Percentiles rank a stretch among this genome's conserved stretches.
phyloP scores from a whole-genome alignment of 2,113 vertebrate species.

The Saimiri boliviensis region DNA sequence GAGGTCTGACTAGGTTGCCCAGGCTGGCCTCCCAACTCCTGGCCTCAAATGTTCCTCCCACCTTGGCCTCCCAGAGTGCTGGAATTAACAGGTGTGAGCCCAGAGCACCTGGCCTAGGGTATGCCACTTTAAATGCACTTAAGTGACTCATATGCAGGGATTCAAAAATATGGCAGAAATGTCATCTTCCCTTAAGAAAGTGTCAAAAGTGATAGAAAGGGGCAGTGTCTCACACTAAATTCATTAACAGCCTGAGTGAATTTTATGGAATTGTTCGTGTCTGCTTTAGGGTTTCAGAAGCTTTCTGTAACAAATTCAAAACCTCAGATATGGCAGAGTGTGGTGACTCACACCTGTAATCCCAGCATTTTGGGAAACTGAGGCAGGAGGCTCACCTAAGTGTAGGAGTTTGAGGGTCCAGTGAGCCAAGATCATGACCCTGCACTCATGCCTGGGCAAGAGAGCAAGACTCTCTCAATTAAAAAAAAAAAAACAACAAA shows the following conservation, averaged over 20 bases:
- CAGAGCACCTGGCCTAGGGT: no score
- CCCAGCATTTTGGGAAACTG: neutral
- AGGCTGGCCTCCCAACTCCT: no score
- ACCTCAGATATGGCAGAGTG: neutral
- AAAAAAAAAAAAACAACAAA: no score
- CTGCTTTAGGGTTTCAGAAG: neutral
- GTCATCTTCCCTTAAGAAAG: conserved; percentile 47
- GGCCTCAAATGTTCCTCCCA: no score
- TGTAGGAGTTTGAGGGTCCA: no score
- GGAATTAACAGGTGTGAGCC: no score
- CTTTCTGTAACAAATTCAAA: conserved; percentile 25
- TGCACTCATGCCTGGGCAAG: no score
- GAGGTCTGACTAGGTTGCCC: no score
- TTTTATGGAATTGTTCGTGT: neutral
- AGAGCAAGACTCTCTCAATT: no score
- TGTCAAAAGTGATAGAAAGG: conserved; percentile 7
- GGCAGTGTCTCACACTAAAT: conserved; percentile 34
- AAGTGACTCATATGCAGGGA: neutral
- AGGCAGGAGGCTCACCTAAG: neutral
- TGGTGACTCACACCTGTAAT: neutral
- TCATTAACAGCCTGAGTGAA: neutral
- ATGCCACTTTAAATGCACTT: neutral
- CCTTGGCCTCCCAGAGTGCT: no score
- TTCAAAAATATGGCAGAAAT: conserved; percentile 47
- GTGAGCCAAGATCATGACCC: no score